Base-by-base conservation (phyloP, 1,140 invertebrate species). In the Bombus superbus region DNA sequence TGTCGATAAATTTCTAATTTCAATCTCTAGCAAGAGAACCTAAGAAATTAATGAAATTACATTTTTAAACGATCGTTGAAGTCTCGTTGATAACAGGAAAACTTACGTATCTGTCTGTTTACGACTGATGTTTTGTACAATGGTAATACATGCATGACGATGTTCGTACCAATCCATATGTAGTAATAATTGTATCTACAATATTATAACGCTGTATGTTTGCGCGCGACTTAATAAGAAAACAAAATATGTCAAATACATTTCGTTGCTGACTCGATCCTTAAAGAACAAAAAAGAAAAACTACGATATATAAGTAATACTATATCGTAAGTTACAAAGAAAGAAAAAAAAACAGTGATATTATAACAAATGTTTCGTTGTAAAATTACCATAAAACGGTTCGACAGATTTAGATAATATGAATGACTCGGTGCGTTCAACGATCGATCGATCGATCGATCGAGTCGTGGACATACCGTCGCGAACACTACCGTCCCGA, bases 361-460 rank as follows among this genome's bases (percentile, higher is more conserved):
- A 28, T 42, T 15, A 28, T 3, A 40, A 38, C 6, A 13, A 53
- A 76, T 22, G 74, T 38, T 22, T 32, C 25, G 3, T 77, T 32
- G 6, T 11, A 13, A 22, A 42, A 15, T 18, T 40, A 0, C 0
- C 32, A 74, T 8, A 18, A n/a, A 74, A 47, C 28, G 3, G 5
- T 47, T 18, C 3, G 2, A 8, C 4, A 22, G 13, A 62, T 62
- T 13, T 38, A 62, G 4, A 62, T 13, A 32, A 28, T 38, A 68
- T 5, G 6, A 40, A 59, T 78, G 75, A 44, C 28, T 78, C 75
- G 8, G 75, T 78, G 57, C 38, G 57, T 78, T 62, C 38, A 78
- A 78, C 40, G 71, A 73, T 73, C 71, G 71, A 47, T 73, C 42
- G 69, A 72, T 72, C 69, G 71, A 53, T 35, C 32, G 32, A 18